A percentile compares a stretch with the other conserved stretches of the same genome.
These are phyloP conservation scores for Alligator mississippiensis DNA, from an alignment of 2,113 vertebrate genomes.

Conservation along the genomic window DNA sequence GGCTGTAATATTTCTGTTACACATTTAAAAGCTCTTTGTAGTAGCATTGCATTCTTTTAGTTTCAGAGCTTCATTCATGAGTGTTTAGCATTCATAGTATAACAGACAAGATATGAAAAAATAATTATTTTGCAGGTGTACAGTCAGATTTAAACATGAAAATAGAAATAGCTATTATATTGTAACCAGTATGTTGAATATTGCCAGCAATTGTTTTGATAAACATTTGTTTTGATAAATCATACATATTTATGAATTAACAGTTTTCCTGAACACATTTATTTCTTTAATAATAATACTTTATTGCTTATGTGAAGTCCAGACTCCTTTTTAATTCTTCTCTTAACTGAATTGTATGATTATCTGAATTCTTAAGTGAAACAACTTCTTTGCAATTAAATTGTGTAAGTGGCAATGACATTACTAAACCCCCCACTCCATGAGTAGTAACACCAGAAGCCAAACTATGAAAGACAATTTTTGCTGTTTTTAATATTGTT, in stretches of 20 bases:
- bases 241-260: background rate
- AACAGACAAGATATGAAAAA: background rate
- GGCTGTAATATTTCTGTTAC: background rate
- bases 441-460: background rate
- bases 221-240: background rate
- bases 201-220: background rate
- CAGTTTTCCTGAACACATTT: background rate
- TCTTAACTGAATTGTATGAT: background rate
- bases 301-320: constrained; percentile 3
- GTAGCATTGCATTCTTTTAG: background rate
- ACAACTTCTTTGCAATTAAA: constrained; percentile 24
- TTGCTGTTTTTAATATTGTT: background rate
- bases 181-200: background rate
- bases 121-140: background rate
- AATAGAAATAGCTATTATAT: background rate
- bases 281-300: background rate
- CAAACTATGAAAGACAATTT: background rate
- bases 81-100: background rate
- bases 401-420: constrained; percentile 8
- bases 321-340: constrained; percentile 14
- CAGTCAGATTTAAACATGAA: background rate
- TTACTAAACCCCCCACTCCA: background rate
- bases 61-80: background rate
- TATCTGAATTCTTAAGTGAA: background rate
- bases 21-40: background rate